Base-by-base conservation (phyloP, 2,113 vertebrate genomes). In the Rhineura floridana region DNA sequence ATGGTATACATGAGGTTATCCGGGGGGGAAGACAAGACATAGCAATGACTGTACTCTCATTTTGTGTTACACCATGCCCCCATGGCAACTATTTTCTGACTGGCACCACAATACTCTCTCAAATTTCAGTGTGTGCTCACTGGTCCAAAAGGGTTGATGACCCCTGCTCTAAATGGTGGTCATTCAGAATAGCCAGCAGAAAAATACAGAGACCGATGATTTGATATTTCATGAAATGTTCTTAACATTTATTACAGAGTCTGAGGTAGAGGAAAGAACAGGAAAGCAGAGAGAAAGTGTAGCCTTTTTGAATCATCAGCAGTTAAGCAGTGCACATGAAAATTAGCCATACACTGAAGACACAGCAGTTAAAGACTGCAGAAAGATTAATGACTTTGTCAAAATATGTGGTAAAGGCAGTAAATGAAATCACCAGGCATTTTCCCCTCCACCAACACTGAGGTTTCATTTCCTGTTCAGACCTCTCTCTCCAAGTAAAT, bases 231-330 rank as follows among this genome's bases (percentile, higher is more conserved):
- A 87, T 0, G 83, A 28, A 90, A 83, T 0, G 0, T 1, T 3
- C 89, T 91, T 52, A 75, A 55, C 65, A 65, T 65, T 65, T 89
- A 87, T 80, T 87, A 76, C 11, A 75, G 87, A 87, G 28, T 15
- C 39, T 67, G 42, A 33, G 28, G 2, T 28, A 83, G 28, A 39
- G 65, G 52, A 1, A 9, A 84, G 83, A 12, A 80, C 75, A 81
- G 15, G 44, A 88, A 90, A 84, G 79, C 0, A 90, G 10, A 42
- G 50, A 85, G 70, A 78, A 86, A 65, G 7, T 13, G 17, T 11
- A 73, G 2, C 67, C 36, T 42, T 48, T 52, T 87, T 86, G 1
- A 88, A 85, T 3, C 1, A 69, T 11, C 82, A 39, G 28, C 8
- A 85, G 50, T 80, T 89, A 83, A 89, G 52, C 2, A 33, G 1